Percentiles rank a stretch among this genome's conserved stretches.
These are phyloP conservation scores for Notospermus geniculatus DNA, from an alignment of 1,140 invertebrate genomes.

Conservation along the genomic window DNA sequence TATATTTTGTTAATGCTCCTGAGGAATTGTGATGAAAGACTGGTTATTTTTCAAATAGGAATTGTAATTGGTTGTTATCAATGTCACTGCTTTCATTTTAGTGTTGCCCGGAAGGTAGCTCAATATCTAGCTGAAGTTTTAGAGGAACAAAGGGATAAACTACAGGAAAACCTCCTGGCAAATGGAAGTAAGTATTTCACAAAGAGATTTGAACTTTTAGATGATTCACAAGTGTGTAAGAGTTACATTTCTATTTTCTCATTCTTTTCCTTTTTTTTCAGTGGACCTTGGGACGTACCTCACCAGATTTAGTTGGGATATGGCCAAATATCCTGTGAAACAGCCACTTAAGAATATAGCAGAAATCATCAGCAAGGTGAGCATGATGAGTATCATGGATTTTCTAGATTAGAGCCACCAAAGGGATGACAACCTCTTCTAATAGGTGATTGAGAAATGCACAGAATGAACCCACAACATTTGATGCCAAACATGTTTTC, in stretches of 20 bases:
- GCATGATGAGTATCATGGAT: no score
- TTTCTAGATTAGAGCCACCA: no score
- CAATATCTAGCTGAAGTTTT: conserved; percentile 94
- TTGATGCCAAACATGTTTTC: conserved; percentile 13
- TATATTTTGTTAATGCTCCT: no score
- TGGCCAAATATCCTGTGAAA: conserved; percentile 99
- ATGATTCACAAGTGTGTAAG: no score
- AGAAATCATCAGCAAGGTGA: conserved; percentile 93
- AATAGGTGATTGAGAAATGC: no score
- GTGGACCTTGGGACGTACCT: conserved; percentile 91
- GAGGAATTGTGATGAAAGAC: no score
- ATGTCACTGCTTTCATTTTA: conserved; percentile 30
- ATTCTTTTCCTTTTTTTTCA: conserved; percentile 55
- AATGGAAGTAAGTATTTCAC: conserved; percentile 84
- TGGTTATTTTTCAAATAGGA: no score
- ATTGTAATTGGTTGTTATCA: not conserved
- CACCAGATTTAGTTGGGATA: conserved; percentile 98
- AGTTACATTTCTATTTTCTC: no score
- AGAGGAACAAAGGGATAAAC: conserved; percentile 94
- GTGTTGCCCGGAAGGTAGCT: conserved; percentile 69
- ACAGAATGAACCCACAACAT: conserved; percentile 5
- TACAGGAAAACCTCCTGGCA: conserved; percentile 92
- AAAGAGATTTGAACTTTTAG: no score
- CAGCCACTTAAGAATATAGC: conserved; percentile 94
- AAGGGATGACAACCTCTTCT: no score